Conservation (phyloP, 1,140 invertebrate species). For the Drosophila sucinea region DNA sequence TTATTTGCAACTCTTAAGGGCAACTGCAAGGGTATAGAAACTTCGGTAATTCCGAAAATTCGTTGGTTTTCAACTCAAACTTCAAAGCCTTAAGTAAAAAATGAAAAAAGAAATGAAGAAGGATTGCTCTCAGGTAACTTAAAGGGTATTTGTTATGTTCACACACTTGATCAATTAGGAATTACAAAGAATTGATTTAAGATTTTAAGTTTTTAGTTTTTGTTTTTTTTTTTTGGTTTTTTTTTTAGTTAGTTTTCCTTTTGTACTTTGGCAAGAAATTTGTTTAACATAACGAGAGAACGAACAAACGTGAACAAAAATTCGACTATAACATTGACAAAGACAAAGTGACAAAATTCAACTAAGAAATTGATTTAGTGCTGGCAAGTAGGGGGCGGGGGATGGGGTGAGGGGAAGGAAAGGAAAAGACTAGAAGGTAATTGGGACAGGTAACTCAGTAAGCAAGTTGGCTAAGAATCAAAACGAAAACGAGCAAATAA, state of each 20-base stretch:
- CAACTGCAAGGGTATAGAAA: constrained; percentile 1
- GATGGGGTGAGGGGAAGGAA: not conserved
- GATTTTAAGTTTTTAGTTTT: constrained; percentile 1
- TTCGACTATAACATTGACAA: constrained; percentile 77
- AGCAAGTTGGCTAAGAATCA: constrained; percentile 68
- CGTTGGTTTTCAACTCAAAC: not conserved
- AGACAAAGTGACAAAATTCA: constrained; percentile 67
- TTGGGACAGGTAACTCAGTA: constrained; percentile 72
- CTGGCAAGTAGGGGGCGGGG: constrained; percentile 13
- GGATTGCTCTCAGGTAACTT: constrained; percentile 53
- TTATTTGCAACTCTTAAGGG: no score
- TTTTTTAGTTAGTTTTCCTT: constrained; percentile 37
- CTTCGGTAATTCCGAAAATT: not conserved
- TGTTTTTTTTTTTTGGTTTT: constrained; percentile 18
- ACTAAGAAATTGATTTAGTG: constrained; percentile 80
- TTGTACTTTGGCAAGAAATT: constrained; percentile 80
- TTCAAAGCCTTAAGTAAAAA: constrained; percentile 38
- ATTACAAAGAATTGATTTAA: constrained; percentile 79
- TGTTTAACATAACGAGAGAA: constrained; percentile 68
- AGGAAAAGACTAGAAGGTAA: not conserved
- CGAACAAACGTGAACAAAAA: constrained; percentile 79
- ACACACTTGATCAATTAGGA: constrained; percentile 58
- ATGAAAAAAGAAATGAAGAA: constrained; percentile 12
- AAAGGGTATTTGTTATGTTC: constrained; percentile 31
- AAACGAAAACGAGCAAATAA: constrained; percentile 25